These are phyloP conservation scores for Erpobdella octoculata DNA, from an alignment of 2,888 invertebrate species.

Conservation along the genomic window DNA sequence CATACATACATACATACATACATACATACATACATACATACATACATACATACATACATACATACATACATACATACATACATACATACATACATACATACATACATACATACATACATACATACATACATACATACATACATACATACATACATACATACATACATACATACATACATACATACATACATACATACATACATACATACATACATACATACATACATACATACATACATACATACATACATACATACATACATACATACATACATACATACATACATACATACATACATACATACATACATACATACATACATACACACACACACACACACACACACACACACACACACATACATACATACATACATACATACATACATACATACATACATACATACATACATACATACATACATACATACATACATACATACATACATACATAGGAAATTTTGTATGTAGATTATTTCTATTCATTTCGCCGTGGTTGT, in stretches of 20 bases:
- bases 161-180: conserved; percentile 20
- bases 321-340: conserved; percentile 21
- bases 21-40: too few species aligned
- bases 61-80: too few species aligned
- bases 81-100: too few species aligned
- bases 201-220: conserved; percentile 21
- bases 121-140: conserved; percentile 5
- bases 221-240: conserved; percentile 23
- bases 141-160: conserved; percentile 15
- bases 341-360: background rate
- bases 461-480: too few species aligned
- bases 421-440: too few species aligned
- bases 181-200: conserved; percentile 22
- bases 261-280: conserved; percentile 16
- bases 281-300: conserved; percentile 17
- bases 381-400: conserved; percentile 1
- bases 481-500: too few species aligned
- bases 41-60: too few species aligned
- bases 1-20: too few species aligned
- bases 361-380: conserved; percentile 1
- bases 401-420: too few species aligned
- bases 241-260: conserved; percentile 20
- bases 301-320: conserved; percentile 18
- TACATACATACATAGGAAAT: too few species aligned
- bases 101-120: conserved; percentile 1